Conservation (phyloP, 2,888 invertebrate genomes). For the Platerodrilus igneus region DNA sequence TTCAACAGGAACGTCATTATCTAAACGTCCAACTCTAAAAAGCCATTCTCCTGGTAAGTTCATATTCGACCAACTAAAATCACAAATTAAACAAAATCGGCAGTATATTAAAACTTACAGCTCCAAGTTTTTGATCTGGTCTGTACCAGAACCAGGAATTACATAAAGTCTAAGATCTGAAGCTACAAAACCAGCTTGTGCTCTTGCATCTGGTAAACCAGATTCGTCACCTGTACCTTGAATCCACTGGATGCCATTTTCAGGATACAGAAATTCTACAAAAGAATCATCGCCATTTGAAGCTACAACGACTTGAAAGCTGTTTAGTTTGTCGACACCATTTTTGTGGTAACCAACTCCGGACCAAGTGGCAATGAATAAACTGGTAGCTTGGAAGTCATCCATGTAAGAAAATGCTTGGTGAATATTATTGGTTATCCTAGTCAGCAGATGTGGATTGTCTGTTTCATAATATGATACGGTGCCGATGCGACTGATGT, state of each 20-base stretch:
- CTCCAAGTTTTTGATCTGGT: slow-evolving; percentile 74
- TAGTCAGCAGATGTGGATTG: slow-evolving; percentile 56
- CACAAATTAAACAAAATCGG: neutral
- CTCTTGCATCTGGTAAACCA: slow-evolving; percentile 82
- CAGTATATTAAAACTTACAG: slow-evolving; percentile 53
- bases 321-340: slow-evolving; percentile 71
- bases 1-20: slow-evolving; percentile 58
- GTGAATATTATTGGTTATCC: slow-evolving; percentile 67
- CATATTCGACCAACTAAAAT: slow-evolving; percentile 77
- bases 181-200: slow-evolving; percentile 88
- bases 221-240: slow-evolving; percentile 71
- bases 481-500: slow-evolving; percentile 67
- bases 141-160: slow-evolving; percentile 87
- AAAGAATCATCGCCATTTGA: slow-evolving; percentile 77
- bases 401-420: slow-evolving; percentile 67
- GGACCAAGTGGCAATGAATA: slow-evolving; percentile 88
- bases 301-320: slow-evolving; percentile 76
- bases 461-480: slow-evolving; percentile 70
- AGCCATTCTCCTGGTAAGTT: slow-evolving; percentile 82
- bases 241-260: slow-evolving; percentile 88
- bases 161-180: slow-evolving; percentile 73
- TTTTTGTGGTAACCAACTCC: slow-evolving; percentile 74
- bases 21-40: slow-evolving; percentile 74
- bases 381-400: slow-evolving; percentile 69
- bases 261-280: slow-evolving; percentile 82